Evolutionary conservation across 2,888 invertebrate genomes (phyloP), one percentile per base, ranked within the genome.

Genomic region (Peribatodes rhomboidaria): DNA sequence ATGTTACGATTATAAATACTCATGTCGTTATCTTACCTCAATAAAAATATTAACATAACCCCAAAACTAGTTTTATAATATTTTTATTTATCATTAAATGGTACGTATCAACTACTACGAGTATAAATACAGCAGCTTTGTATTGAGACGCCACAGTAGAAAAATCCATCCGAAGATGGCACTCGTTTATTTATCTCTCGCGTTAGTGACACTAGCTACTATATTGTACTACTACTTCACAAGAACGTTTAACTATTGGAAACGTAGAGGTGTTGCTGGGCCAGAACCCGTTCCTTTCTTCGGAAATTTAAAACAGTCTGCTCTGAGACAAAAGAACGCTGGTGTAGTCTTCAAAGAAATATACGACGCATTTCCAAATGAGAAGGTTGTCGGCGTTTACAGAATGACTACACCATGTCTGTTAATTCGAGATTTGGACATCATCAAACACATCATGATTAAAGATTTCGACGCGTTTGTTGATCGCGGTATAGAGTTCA

Each of bases 161-260:
- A 27, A 14, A 14, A 31, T 31, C 14, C 16, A 31, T 52, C 57
- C 13, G 42, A 42, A n/a, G 13, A 50, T 71, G 70, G 10, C 41
- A 27, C n/a, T 68, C 10, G 55, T 70, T 3, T 69, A 72, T 47
- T 13, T 69, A 13, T 41, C 66, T 14, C 6, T 65, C n/a, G 63
- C 61, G 46, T 10, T 73, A 39, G 31, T 63, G 54, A 47, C 65
- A 3, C 10, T 77, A 27, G 59, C 58, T 14, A 70, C 39, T 50
- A 42, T 63, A 6, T 0, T 80, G 0, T 82, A 83, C 57, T 76
- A 72, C 68, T 86, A 83, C 55, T 76, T 82, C 35, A 85, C 84
- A 20, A 75, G 79, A 54, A 81, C 76, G 1, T 85, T 83, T 47
- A 80, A 82, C 53, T 86, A 83, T 62, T 88, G 87, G 89, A 82